phyloP scores from a whole-genome alignment of 2,888 invertebrate genomes.

The Spisula subtruncata region DNA sequence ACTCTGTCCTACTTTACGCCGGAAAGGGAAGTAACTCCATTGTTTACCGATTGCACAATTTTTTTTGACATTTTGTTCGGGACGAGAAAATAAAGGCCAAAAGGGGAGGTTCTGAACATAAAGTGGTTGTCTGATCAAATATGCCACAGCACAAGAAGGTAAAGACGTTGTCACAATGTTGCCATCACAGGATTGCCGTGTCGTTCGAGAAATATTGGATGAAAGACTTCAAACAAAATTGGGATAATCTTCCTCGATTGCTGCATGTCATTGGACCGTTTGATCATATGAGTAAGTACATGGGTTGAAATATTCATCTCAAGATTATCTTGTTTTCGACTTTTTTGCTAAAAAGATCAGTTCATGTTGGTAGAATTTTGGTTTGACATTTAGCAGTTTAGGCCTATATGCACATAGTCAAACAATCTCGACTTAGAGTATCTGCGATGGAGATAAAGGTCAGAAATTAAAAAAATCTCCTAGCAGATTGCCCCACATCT shows the following conservation, averaged over 20 bases:
- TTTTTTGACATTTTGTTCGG: too few species aligned
- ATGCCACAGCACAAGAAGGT: constrained; percentile 53
- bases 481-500: too few species aligned
- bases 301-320: not conserved
- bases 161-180: constrained; percentile 53
- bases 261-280: constrained; percentile 78
- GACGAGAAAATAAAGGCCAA: too few species aligned
- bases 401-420: too few species aligned
- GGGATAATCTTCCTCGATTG: constrained; percentile 70
- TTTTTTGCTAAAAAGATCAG: not conserved
- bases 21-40: too few species aligned
- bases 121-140: not conserved
- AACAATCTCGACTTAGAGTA: too few species aligned
- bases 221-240: constrained; percentile 67
- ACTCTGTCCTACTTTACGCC: not conserved
- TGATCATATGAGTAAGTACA: constrained; percentile 74
- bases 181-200: constrained; percentile 70
- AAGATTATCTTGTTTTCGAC: not conserved
- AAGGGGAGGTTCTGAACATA: too few species aligned
- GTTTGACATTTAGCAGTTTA: not conserved
- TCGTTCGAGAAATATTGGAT: constrained; percentile 76
- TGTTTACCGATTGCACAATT: too few species aligned
- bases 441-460: too few species aligned
- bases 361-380: not conserved
- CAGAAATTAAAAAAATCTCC: too few species aligned